These are phyloP conservation scores for Archips xylosteana DNA, from an alignment of 2,888 invertebrate genomes.

Conservation along the genomic window DNA sequence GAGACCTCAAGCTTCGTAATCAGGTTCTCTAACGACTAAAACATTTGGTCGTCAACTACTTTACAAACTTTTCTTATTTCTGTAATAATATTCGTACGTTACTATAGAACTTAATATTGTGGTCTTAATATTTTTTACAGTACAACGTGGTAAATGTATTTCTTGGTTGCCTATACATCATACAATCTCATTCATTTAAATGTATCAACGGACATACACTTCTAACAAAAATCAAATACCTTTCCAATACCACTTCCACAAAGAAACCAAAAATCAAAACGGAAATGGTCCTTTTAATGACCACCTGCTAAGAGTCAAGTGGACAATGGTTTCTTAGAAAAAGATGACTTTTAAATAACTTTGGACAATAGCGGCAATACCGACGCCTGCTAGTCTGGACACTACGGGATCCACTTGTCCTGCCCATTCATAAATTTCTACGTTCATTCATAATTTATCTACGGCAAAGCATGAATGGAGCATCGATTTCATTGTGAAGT, in stretches of 20 bases:
- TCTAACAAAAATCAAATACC: slow-evolving; percentile 23
- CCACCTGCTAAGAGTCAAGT: slow-evolving; percentile 65
- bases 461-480: slow-evolving; percentile 66
- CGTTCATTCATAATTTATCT: slow-evolving; percentile 70
- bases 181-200: too few relatives aligned
- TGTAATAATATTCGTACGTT: too few relatives aligned
- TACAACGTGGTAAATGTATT: too few relatives aligned
- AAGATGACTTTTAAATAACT: slow-evolving; percentile 60
- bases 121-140: too few relatives aligned
- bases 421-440: slow-evolving; percentile 63
- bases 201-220: neutral
- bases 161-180: too few relatives aligned
- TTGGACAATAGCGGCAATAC: slow-evolving; percentile 53
- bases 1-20: too few relatives aligned
- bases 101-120: too few relatives aligned
- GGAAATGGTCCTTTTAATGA: slow-evolving; percentile 79
- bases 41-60: too few relatives aligned
- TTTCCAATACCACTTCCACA: slow-evolving; percentile 43
- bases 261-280: slow-evolving; percentile 54
- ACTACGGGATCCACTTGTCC: slow-evolving; percentile 67
- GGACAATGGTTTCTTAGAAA: slow-evolving; percentile 56
- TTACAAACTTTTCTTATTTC: too few relatives aligned
- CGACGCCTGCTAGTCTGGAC: slow-evolving; percentile 68
- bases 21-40: too few relatives aligned
- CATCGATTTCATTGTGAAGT: slow-evolving; percentile 57